Base-by-base conservation (phyloP, 2,797 vertebrate species). In the Anguilla megastoma region DNA sequence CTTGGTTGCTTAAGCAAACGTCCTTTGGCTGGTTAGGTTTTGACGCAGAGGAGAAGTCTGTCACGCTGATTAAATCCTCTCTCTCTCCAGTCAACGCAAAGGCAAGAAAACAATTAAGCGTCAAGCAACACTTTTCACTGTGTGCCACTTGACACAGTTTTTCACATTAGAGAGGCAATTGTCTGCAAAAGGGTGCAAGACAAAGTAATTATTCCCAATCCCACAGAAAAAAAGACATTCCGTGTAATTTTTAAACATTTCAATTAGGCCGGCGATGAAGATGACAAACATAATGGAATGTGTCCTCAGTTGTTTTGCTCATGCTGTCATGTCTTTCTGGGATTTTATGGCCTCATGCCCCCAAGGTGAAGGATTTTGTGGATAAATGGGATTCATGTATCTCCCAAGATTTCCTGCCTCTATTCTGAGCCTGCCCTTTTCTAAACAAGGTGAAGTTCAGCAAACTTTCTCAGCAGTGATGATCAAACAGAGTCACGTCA, bases 401-500 rank as follows among this genome's bases (percentile, higher is more conserved):
- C 85, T 85, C 45, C 56, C 66, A 36, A 12, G 87, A 84, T 45
- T 90, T 85, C 94, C 41, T 85, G 14, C 0, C 82, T 95, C 95
- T 93, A 92, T 95, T 95, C 93, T 89, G 93, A 94, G 92, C 92
- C 88, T 94, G 94, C 94, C 95, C 95, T 96, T 97, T 97, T 98
- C 97, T 97, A 97, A 98, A 98, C 97, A 98, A 97, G 97, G 96
- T 96, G 96, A 97, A 97, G 97, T 97, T 97, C 96, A 96, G 94
- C 95, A 94, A 94, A 96, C 96, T 97, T 96, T 97, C 96, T 92
- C 94, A 94, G 96, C 96, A 94, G 95, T 96, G 92, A 96, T 96
- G 97, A 98, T 97, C 97, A 98, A 97, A 96, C 95, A 97, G 95
- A 96, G 96, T 97, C 96, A 96, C 97, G 96, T 98, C 96, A 95